Base-by-base conservation (phyloP, 2,888 invertebrate species). In the Tetranychus piercei region DNA sequence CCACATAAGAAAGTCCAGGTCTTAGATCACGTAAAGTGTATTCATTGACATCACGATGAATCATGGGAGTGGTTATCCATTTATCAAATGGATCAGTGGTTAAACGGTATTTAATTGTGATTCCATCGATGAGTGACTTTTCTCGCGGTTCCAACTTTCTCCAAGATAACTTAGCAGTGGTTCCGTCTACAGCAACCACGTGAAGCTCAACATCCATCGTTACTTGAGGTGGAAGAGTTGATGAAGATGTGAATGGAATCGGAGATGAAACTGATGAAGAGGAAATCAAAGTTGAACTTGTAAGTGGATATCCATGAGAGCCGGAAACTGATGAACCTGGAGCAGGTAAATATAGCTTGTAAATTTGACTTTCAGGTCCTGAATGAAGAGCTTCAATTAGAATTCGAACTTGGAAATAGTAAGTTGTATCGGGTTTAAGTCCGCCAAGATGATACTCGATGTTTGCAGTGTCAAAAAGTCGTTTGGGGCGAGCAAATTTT, bases 401-500 rank as follows among this genome's bases (percentile, higher is more conserved):
- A 18, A 92, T 86, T 11, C 89, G 89, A 1, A 92, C 91, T 81
- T 90, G 88, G 23, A 94, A 87, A 82, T 88, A 89, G 82, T 94
- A 93, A 64, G 88, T 86, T 0, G 91, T 91, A 76, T 89, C 88
- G 0, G 92, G 88, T 79, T 88, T 87, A 73, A 94, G 83, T 1
- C 88, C 88, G 11, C 88, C 86, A 73, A 93, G 83, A 77, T 91
- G 88, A 84, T 93, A 91, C 82, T 92, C 92, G 77, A 93, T 84
- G 76, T 92, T 90, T 6, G 90, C 88, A 7, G 91, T 91, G 1
- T 90, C 90, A 76, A 94, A 89, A 7, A 92, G 83, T 81, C 92
- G 91, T 78, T 90, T 88, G 0, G 91, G 90, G 15, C 92, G 91
- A 0, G 92, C 91, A 80, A 92, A 91, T 22, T 90, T 88, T 85